phyloP scores from a whole-genome alignment of 2,797 vertebrate species.

The Protosalanx chinensis region DNA sequence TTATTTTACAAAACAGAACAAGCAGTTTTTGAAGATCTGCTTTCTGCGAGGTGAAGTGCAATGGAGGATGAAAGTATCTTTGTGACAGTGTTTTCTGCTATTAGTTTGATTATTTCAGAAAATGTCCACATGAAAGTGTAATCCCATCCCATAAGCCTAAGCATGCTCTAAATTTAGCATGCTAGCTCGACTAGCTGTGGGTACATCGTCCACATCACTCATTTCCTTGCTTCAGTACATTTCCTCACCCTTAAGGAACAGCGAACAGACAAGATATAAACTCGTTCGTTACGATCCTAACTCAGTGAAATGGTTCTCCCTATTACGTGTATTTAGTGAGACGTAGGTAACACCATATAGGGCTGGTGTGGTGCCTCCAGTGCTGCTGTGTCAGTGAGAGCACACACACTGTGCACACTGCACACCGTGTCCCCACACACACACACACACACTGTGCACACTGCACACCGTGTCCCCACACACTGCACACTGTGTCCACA shows the following conservation, averaged over 20 bases:
- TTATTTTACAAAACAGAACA: too few species aligned
- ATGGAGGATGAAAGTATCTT: background rate
- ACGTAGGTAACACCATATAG: background rate
- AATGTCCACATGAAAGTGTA: slow-evolving; percentile 24
- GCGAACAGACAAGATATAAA: background rate
- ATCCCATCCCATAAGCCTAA: slow-evolving; percentile 35
- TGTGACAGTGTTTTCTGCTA: background rate
- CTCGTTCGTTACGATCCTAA: background rate
- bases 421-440: background rate
- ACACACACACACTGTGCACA: too few species aligned
- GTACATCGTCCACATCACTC: background rate
- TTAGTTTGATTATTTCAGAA: background rate
- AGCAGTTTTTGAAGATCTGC: background rate
- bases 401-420: background rate
- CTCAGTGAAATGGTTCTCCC: background rate
- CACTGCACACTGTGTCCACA: background rate
- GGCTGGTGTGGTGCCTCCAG: background rate
- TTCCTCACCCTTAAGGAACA: background rate
- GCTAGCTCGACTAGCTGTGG: background rate
- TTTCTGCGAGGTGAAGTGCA: background rate
- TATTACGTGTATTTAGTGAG: background rate
- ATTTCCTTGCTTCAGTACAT: too few species aligned
- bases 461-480: background rate
- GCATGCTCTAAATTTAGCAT: slow-evolving; percentile 36
- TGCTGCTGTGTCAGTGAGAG: background rate